Conservation (phyloP, 2,113 vertebrate species). For the Myrmophylax atrothorax region DNA sequence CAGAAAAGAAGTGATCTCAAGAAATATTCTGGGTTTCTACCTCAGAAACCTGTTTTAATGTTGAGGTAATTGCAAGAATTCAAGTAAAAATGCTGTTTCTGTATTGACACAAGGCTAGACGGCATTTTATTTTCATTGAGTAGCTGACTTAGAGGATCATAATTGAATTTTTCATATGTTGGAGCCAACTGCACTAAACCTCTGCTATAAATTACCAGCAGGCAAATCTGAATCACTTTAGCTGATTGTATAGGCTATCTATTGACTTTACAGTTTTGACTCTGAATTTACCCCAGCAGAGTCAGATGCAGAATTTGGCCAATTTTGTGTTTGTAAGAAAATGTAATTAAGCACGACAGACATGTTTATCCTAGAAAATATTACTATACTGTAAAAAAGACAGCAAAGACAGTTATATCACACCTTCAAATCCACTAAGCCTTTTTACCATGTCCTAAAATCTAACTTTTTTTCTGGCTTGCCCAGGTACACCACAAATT, state of each 20-base stretch:
- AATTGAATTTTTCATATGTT: not conserved
- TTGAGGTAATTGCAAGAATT: not conserved
- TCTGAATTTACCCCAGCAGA: not conserved
- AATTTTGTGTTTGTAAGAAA: not conserved
- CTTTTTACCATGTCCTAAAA: not conserved
- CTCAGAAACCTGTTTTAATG: not conserved
- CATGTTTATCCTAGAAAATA: not conserved
- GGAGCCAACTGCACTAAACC: not conserved
- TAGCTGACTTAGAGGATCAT: not conserved
- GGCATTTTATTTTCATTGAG: not conserved
- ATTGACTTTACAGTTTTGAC: not conserved
- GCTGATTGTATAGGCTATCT: not conserved
- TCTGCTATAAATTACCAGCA: not conserved
- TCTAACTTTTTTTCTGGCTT: not conserved
- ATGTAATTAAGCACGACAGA: not conserved
- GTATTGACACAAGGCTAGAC: not conserved
- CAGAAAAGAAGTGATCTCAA: not conserved
- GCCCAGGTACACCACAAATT: not conserved
- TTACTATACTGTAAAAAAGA: not conserved
- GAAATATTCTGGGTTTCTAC: conserved; percentile 1
- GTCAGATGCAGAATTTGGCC: not conserved
- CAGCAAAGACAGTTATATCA: not conserved
- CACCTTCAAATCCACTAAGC: not conserved
- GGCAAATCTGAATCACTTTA: not conserved
- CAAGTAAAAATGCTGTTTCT: not conserved